Evolutionary conservation across 2,113 vertebrate species (phyloP).

Genomic region (Chascanopsetta lugubris): DNA sequence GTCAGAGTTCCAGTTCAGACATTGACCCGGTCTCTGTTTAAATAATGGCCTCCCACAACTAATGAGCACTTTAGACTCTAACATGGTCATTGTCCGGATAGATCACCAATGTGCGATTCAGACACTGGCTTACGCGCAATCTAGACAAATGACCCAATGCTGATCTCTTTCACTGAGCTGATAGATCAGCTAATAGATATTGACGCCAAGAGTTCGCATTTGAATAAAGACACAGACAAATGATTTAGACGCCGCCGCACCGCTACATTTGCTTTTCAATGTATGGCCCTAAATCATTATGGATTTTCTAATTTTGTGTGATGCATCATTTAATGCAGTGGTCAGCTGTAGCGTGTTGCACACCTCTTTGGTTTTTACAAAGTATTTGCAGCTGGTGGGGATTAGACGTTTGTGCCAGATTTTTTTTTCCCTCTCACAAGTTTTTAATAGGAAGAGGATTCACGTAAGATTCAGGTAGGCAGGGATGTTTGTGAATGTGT

Average conservation of each 20-base stretch:
- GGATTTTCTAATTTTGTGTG: background rate
- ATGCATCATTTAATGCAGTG: slow-evolving; percentile 3
- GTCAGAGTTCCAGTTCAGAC: slow-evolving; percentile 44
- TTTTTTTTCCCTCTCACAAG: slow-evolving; percentile 1
- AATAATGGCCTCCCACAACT: slow-evolving; percentile 59
- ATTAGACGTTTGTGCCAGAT: slow-evolving; percentile 11
- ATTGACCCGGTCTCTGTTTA: slow-evolving; percentile 48
- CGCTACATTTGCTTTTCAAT: background rate
- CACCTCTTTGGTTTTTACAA: slow-evolving; percentile 1
- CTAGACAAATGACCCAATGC: slow-evolving; percentile 50
- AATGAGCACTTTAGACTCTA: slow-evolving; percentile 60
- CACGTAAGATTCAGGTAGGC: slow-evolving; percentile 45
- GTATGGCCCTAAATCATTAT: slow-evolving; percentile 11
- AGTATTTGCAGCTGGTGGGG: slow-evolving; percentile 5
- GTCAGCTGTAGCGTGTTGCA: background rate
- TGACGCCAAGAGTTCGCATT: slow-evolving; percentile 21
- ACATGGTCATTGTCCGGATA: slow-evolving; percentile 55
- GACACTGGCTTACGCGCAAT: slow-evolving; percentile 29
- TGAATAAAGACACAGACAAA: slow-evolving; percentile 12
- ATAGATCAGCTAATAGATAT: slow-evolving; percentile 39
- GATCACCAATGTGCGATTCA: slow-evolving; percentile 39
- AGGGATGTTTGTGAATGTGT: slow-evolving; percentile 20
- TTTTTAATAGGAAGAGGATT: slow-evolving; percentile 40
- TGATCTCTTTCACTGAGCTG: slow-evolving; percentile 29
- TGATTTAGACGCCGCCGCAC: background rate